Base-by-base conservation (phyloP, 92 coral and sea anemone species). In the Muricea muricata region DNA sequence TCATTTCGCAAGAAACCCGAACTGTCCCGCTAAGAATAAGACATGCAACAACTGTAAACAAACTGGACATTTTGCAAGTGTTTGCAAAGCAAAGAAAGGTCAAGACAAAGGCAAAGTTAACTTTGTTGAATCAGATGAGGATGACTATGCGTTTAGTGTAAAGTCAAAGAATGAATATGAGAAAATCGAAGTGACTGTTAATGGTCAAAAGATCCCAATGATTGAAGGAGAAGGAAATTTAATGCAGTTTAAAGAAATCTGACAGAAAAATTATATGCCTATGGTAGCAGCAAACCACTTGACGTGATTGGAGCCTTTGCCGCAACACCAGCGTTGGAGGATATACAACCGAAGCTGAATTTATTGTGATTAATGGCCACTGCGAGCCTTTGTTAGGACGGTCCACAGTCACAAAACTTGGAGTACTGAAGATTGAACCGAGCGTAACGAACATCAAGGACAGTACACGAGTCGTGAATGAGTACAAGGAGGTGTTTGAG, bases 281-380 rank as follows among this genome's bases (percentile, higher is more conserved):
- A 72, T 75, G 70, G 33, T n/a, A n/a, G n/a, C n/a, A n/a, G n/a
- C n/a, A n/a, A n/a, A 23, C 86, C 86, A 29, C 86, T 82, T 50
- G 9, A 9, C 68, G 66, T 82, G 0, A 61, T 65, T 0, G 86
- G 86, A 52, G 30, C 65, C 6, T 55, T 55, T n/a, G n/a, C 65
- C 9, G 65, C 69, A 52, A n/a, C n/a, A n/a, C n/a, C n/a, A n/a
- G n/a, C n/a, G n/a, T n/a, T n/a, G n/a, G n/a, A n/a, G n/a, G n/a
- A n/a, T n/a, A n/a, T n/a, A n/a, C n/a, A n/a, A n/a, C n/a, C n/a
- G n/a, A n/a, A n/a, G n/a, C n/a, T n/a, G n/a, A n/a, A n/a, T n/a
- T n/a, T n/a, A n/a, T n/a, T n/a, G n/a, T n/a, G n/a, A n/a, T n/a
- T n/a, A n/a, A n/a, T n/a, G n/a, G n/a, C n/a, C n/a, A n/a, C n/a